phyloP scores from a whole-genome alignment of 2,888 invertebrate genomes.

The Panzeria rudis region DNA sequence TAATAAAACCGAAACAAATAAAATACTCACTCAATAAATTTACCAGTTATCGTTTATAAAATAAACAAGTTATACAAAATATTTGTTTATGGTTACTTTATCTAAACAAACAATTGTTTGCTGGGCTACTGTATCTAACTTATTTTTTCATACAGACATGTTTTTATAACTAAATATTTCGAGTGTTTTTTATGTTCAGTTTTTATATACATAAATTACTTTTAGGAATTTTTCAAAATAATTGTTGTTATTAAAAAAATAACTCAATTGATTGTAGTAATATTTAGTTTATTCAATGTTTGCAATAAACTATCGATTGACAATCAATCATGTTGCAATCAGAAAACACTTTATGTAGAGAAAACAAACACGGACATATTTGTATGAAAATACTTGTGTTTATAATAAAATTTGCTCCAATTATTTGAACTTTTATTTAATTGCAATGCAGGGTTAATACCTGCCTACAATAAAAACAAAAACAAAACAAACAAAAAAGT shows the following conservation, averaged over 20 bases:
- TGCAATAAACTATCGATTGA: constrained; percentile 56
- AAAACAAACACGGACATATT: constrained; percentile 14
- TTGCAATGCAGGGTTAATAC: constrained; percentile 61
- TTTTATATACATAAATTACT: constrained; percentile 14
- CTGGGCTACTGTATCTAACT: background rate
- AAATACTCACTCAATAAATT: no score
- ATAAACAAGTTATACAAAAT: no score
- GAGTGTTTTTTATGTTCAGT: background rate
- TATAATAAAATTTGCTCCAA: constrained; percentile 64
- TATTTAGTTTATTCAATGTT: constrained; percentile 54
- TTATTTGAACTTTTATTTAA: constrained; percentile 68
- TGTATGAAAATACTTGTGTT: constrained; percentile 45
- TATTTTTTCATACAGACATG: background rate
- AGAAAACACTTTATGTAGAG: constrained; percentile 30
- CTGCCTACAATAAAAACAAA: constrained; percentile 36
- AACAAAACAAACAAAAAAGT: constrained; percentile 26
- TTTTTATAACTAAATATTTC: constrained; percentile 23
- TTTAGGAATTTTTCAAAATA: constrained; percentile 27
- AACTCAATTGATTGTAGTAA: constrained; percentile 51
- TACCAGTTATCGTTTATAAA: no score
- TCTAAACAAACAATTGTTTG: background rate
- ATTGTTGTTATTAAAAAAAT: constrained; percentile 44
- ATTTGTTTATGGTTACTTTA: background rate
- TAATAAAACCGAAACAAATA: no score
- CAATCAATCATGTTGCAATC: constrained; percentile 62